phyloP scores from a whole-genome alignment of 2,888 invertebrate species.

The Arrhopalites spinosus region DNA sequence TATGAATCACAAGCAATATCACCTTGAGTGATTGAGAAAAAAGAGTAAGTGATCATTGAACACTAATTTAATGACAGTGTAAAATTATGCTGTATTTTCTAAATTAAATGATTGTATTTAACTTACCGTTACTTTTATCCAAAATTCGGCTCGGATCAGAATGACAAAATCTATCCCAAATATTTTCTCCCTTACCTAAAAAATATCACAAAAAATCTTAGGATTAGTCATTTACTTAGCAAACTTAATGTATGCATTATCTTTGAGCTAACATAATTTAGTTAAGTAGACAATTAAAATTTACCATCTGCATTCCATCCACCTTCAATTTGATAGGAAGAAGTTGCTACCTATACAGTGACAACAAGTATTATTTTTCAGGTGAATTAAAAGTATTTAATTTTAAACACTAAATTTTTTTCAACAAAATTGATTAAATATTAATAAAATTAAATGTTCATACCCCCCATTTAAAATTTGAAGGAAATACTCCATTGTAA shows the following conservation, averaged over 20 bases:
- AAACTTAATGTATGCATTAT: no score
- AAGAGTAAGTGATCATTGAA: no score
- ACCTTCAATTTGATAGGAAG: constrained; percentile 33
- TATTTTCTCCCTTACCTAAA: constrained; percentile 59
- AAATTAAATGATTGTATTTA: no score
- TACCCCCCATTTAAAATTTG: constrained; percentile 26
- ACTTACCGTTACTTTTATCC: constrained; percentile 58
- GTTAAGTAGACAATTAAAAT: background rate
- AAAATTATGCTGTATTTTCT: no score
- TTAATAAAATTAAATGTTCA: background rate
- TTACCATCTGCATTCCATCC: constrained; percentile 33
- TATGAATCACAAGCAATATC: constrained; percentile 61
- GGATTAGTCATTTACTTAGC: background rate
- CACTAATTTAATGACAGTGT: no score
- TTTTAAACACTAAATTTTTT: background rate
- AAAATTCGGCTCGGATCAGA: constrained; percentile 56
- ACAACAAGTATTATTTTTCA: no score
- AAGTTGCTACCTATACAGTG: constrained; percentile 7
- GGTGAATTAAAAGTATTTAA: background rate
- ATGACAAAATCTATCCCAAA: constrained; percentile 61
- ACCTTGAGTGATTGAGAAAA: background rate
- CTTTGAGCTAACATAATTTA: background rate
- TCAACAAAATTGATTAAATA: background rate
- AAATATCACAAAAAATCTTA: background rate
- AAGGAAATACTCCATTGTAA: constrained; percentile 22